Percentiles rank a stretch among this genome's conserved stretches.
Evolutionary conservation across 2,888 invertebrate species (phyloP).

Genomic region (Pegoplata infirma): DNA sequence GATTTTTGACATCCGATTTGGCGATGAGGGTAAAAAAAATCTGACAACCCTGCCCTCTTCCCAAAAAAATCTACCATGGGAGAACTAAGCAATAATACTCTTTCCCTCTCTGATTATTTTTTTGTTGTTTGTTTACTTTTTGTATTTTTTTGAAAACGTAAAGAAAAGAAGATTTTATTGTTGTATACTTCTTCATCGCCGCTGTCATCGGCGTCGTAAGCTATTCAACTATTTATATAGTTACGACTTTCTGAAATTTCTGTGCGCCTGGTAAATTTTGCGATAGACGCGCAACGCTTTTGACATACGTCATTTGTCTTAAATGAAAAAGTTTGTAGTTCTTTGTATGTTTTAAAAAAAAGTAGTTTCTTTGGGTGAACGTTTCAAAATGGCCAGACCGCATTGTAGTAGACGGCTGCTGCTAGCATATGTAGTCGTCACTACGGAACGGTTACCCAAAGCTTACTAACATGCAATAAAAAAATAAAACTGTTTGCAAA

Average conservation of each 20-base stretch:
- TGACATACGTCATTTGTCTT: constrained; percentile 47
- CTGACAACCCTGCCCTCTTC: too few species aligned
- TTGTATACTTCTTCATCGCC: constrained; percentile 10
- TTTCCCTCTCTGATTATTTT: not conserved
- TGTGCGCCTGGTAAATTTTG: constrained; percentile 75
- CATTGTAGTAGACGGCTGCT: not conserved
- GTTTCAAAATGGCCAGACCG: not conserved
- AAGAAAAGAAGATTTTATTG: not conserved
- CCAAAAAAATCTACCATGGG: too few species aligned
- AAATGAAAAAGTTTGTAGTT: constrained; percentile 10
- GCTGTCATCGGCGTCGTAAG: too few species aligned
- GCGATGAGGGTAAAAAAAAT: too few species aligned
- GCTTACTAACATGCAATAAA: constrained; percentile 46
- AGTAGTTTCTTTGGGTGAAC: not conserved
- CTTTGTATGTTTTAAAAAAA: constrained; percentile 16
- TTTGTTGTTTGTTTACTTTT: not conserved
- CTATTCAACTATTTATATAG: constrained; percentile 12
- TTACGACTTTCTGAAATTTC: constrained; percentile 36
- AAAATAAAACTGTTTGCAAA: constrained; percentile 34
- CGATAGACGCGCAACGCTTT: constrained; percentile 77
- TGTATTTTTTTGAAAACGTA: not conserved
- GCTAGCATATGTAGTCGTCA: constrained; percentile 12
- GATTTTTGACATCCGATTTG: too few species aligned
- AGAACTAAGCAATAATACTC: too few species aligned
- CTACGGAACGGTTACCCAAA: constrained; percentile 38